Evolutionary conservation across 1,140 invertebrate species (phyloP), one percentile per base, ranked within the genome.

Genomic region (Drosophila neocordata): DNA sequence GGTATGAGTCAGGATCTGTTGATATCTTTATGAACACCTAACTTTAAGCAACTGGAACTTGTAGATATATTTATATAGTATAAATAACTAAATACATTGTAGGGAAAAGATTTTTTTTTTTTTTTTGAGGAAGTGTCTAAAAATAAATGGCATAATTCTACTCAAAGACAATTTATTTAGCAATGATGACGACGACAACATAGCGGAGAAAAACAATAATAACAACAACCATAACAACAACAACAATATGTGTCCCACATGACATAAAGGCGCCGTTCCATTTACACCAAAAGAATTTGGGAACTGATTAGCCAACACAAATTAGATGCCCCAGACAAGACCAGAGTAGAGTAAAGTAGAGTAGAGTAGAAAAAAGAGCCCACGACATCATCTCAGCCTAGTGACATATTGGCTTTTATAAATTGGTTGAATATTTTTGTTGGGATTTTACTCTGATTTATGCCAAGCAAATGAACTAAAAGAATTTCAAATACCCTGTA

Each of bases 61-160:
- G 8, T 48, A 15, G 41, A 15, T 15, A 44, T 8, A 44, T 44
- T 8, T 18, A 44, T 44, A 31, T 13, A 38, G 11, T 38, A 38
- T 38, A 38, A 38, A 38, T 44, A 44, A 1, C 1, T 2, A 24
- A 2, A 24, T 1, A 44, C 15, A 18, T 15, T 3, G 41, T 48
- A 20, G 18, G 18, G 15, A 18, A 11, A 9, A 48, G 41, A 20
- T 4, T 8, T 44, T 15, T 48, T 20, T 31, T 31, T 6, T 31
- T 4, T 8, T 44, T 44, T 48, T 20, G 41, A 48, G 41, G 41
- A 48, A 48, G 60, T 59, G 61, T 53, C 81, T 84, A 85, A 57
- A 84, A 85, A 84, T 84, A 84, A 77, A 77, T 73, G 81, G 81
- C 80, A 84, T 77, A 85, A 84, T 84, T 83, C 65, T 27, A 79